These are phyloP conservation scores for Macrochelys suwanniensis DNA, from an alignment of 2,797 vertebrate species.

Conservation along the genomic window DNA sequence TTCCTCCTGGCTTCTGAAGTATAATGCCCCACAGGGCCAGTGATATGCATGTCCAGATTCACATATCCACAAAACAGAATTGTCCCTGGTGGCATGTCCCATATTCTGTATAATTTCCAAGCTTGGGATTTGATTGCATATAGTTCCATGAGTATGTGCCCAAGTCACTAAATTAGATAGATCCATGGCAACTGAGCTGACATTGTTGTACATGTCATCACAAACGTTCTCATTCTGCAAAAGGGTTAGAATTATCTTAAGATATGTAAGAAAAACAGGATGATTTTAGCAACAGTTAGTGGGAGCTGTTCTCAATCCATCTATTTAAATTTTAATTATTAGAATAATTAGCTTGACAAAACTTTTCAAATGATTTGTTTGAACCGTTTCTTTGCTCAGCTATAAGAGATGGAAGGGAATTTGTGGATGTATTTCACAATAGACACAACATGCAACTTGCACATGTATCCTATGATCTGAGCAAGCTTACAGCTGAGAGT, in stretches of 20 bases:
- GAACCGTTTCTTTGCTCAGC: neutral
- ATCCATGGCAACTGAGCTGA: neutral
- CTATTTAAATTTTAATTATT: neutral
- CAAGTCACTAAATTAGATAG: slow-evolving; percentile 64
- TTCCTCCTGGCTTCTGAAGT: neutral
- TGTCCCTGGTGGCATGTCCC: neutral
- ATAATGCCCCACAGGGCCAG: slow-evolving; percentile 31
- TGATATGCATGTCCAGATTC: slow-evolving; percentile 40
- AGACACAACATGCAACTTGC: neutral
- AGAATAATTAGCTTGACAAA: neutral
- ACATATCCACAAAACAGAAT: slow-evolving; percentile 56
- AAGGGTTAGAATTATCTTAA: neutral
- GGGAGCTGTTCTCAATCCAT: neutral
- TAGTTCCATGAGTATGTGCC: slow-evolving; percentile 67
- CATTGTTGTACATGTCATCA: fast-evolving
- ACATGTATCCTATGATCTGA: fast-evolving
- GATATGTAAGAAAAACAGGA: neutral
- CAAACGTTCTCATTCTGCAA: neutral
- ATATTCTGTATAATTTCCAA: neutral
- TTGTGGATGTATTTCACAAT: neutral
- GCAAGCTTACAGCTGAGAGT: too few relatives aligned
- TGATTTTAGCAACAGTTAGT: neutral
- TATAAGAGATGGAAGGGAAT: neutral
- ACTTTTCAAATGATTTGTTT: neutral
- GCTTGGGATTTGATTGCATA: slow-evolving; percentile 50